Evolutionary conservation across 2,113 vertebrate genomes (phyloP), one percentile per base, ranked within the genome.

Genomic region (Miniopterus natalensis): DNA sequence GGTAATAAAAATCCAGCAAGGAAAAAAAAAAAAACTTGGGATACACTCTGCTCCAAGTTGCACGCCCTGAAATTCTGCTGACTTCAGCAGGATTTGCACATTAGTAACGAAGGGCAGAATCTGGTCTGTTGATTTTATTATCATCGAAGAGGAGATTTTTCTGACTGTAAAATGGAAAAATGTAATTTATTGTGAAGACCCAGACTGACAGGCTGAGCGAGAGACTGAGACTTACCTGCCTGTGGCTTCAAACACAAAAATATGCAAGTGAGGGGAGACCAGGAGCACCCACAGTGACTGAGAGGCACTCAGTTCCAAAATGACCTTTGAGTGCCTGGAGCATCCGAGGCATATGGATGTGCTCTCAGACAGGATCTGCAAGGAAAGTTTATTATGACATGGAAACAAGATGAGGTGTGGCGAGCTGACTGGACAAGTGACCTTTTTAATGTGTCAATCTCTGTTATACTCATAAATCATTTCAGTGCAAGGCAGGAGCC

Each of bases 1-100:
- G 96, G 97, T 97, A 97, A 97, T 97, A 97, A 97, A 97, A 97
- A 98, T 96, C 94, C 88, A 96, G 91, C 74, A 93, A 93, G 36
- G 23, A 77, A 79, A 85, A 84, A 93, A 66, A 78, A 36, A 70
- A 70, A 79, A 96, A 86, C 13, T 71, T 98, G 92, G 91, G 95
- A 86, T 89, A 88, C 42, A 68, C 71, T 97, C 86, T 89, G 83
- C 79, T 79, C 85, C 87, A 96, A 96, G 93, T 96, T 95, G 65
- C 86, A 71, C 89, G 93, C 93, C 93, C 96, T 95, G 87, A 97
- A 94, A 14, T 96, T 84, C 84, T 97, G 97, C 96, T 97, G 96
- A 97, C 89, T 87, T 93, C 84, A 97, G 97, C 96, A 96, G 85
- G 75, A 97, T 96, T 93, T 14, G 71, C 93, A 87, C 94, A 92